Base-by-base conservation (phyloP, 1,140 invertebrate genomes). In the Chelonus insularis region DNA sequence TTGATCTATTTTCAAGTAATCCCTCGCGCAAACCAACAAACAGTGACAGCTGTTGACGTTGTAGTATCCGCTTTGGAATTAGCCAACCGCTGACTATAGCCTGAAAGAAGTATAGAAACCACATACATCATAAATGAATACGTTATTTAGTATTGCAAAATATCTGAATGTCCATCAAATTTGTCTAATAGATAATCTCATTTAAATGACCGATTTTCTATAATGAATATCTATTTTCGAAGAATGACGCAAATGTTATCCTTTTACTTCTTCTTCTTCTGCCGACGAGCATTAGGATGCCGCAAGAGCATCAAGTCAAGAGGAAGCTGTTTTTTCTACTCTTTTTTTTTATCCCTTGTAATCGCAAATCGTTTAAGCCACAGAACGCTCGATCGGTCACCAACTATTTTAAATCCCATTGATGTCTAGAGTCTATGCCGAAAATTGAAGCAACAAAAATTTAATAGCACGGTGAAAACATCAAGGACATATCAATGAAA, bases 11-110 rank as follows among this genome's bases (percentile, higher is more conserved):
- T 77, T 73, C 72, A 68, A 77, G 69, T 80, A 79, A 80, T 80
- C 78, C 76, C 71, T 61, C 37, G 52, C 58, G 68, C 72, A 73
- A 78, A 76, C 72, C 77, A 77, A 77, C 76, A 77, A 79, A 78
- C 71, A 77, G 66, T 73, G 67, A 77, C 77, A 78, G 78, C 73
- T 73, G 73, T 72, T 71, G 68, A 74, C 69, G 69, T 72, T 65
- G 45, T 55, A 29, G 58, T 61, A 64, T 66, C 62, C 43, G 55
- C 37, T 65, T 66, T 60, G 12, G 34, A 45, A 57, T 65, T 62
- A 51, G 36, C 50, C 39, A 65, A 65, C 58, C 58, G 54, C 47
- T 41, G n/a, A 20, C 37, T 29, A 29, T 4, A 37, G 3, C 11
- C 36, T n/a, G n/a, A 12, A 37, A 9, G 36, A 9, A 37, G 36